Conservation (phyloP, 2,113 vertebrate species). For the Glaucomys volans region DNA sequence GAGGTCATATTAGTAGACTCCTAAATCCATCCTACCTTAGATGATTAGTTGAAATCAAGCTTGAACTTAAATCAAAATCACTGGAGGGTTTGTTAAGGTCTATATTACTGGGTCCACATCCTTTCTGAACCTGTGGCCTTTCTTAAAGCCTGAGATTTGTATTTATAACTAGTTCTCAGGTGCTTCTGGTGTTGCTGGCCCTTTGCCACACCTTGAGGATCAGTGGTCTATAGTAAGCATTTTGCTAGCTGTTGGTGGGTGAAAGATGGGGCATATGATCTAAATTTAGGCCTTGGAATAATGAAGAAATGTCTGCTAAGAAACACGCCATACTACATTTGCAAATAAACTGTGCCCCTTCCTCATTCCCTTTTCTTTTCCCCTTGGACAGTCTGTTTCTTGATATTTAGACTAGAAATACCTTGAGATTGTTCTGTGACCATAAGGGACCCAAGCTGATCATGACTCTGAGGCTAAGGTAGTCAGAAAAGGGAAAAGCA, state of each 20-base stretch:
- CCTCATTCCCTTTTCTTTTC: background rate
- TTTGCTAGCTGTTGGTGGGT: background rate
- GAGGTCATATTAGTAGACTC: background rate
- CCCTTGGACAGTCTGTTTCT: background rate
- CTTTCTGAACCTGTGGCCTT: background rate
- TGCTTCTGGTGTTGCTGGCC: background rate
- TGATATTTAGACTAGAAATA: background rate
- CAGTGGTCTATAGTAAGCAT: background rate
- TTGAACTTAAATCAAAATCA: conserved; percentile 24
- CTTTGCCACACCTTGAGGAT: background rate
- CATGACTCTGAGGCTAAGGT: background rate
- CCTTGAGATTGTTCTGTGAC: background rate
- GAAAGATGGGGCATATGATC: background rate
- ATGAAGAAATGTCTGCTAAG: background rate
- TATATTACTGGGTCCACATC: background rate
- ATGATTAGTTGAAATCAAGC: conserved; percentile 1
- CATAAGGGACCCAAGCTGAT: background rate
- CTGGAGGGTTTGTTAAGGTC: background rate
- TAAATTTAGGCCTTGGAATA: background rate
- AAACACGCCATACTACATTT: background rate
- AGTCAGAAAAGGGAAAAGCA: background rate
- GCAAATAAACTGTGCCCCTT: background rate
- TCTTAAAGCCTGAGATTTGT: background rate
- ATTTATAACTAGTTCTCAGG: background rate
- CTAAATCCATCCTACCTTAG: background rate